phyloP scores from a whole-genome alignment of 2,113 vertebrate species.

The Lampris megalopsis region DNA sequence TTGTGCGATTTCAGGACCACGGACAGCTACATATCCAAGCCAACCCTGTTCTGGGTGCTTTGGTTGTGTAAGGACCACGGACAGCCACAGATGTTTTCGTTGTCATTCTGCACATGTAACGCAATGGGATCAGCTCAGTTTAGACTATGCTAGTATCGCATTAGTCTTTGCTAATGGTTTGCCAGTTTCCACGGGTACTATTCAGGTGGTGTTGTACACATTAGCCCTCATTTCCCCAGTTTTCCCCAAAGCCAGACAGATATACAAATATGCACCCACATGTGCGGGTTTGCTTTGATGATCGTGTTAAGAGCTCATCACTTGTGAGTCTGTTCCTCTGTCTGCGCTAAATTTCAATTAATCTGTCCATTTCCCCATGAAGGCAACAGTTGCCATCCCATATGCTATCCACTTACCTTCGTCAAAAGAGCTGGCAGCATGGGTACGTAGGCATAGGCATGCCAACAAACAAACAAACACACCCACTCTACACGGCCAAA shows the following conservation, averaged over 20 bases:
- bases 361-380: conserved; percentile 65
- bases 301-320: conserved; percentile 57
- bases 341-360: conserved; percentile 66
- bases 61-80: conserved; percentile 1
- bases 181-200: conserved; percentile 53
- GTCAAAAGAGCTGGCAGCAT: conserved; percentile 44
- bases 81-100: conserved; percentile 21
- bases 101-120: conserved; percentile 42
- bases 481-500: neutral
- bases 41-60: conserved; percentile 1
- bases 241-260: neutral
- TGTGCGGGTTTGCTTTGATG: conserved; percentile 38
- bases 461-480: neutral
- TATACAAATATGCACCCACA: conserved; percentile 9
- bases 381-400: conserved; percentile 69
- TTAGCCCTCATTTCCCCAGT: neutral
- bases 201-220: conserved; percentile 34
- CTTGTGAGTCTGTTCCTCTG: conserved; percentile 52
- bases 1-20: conserved; percentile 4
- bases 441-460: conserved; percentile 2
- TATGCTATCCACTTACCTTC: conserved; percentile 61
- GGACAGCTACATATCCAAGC: conserved; percentile 38
- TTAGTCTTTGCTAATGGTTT: conserved; percentile 58
- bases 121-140: conserved; percentile 37
- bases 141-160: conserved; percentile 19